Base-by-base conservation (phyloP, 2,888 invertebrate species). In the Sinelater perroti region DNA sequence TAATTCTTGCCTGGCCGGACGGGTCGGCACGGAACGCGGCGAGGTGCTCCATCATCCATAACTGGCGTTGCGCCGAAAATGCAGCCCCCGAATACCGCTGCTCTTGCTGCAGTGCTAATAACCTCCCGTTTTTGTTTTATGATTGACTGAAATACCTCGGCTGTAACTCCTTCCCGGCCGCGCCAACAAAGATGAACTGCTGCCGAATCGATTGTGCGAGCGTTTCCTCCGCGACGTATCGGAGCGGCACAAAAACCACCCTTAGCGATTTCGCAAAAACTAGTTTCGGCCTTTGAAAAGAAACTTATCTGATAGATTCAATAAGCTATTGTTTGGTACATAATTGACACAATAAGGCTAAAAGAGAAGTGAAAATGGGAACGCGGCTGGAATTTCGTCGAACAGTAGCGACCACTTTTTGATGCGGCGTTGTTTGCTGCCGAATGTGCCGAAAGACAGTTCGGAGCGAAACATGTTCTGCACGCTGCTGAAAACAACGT, bases 11-110 rank as follows among this genome's bases (percentile, higher is more conserved):
- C 52, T 51, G 52, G 55, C 47, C 47, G 61, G 61, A 62, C 60
- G 47, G 56, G 60, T 59, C 55, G 53, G 62, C 56, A 61, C 57
- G 60, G 54, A 64, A 62, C 44, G 58, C 59, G 46, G 49, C 58
- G 56, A 62, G 64, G 62, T 62, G 58, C 63, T 65, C 58, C 61
- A 65, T 65, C 63, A 63, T 61, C 63, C 62, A 60, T 65, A 65
- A 63, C 63, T 60, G 65, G 62, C 57, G 53, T 60, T 64, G 60
- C 53, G 56, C 57, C 61, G 62, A 62, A 62, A 63, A 62, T 58
- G 60, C 61, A 65, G 58, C 58, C 59, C 56, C 61, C 49, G 61
- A 55, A 63, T 63, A 53, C 54, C 42, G 55, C 59, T 18, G 36
- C 31, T 31, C 31, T 31, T 31, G 40, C 46, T 57, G 54, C 61